These are phyloP conservation scores for Hypanus sabinus DNA, from an alignment of 2,113 vertebrate genomes.

Conservation along the genomic window DNA sequence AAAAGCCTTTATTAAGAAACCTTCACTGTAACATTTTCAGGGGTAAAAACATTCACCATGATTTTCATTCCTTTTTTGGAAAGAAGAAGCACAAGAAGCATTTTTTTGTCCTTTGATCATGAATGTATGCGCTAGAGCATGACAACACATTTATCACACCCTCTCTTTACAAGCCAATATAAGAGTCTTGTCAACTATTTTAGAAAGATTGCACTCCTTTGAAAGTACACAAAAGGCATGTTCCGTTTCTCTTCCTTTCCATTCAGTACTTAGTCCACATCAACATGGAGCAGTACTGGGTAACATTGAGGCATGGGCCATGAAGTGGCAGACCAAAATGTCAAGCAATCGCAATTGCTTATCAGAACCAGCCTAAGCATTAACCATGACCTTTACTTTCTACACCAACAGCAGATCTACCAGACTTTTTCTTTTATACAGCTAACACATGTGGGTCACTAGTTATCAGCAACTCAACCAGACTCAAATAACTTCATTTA, in stretches of 20 bases:
- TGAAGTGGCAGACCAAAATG: neutral
- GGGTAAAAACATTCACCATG: neutral
- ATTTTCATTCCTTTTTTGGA: neutral
- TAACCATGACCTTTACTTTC: neutral
- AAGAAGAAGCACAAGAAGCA: neutral
- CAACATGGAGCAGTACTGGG: neutral
- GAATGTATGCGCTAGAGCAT: neutral
- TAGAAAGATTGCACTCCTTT: neutral
- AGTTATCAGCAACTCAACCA: neutral
- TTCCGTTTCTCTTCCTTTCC: neutral
- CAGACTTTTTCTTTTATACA: too few relatives aligned
- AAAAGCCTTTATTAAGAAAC: neutral
- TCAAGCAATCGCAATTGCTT: neutral
- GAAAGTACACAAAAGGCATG: neutral
- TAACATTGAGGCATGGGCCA: neutral
- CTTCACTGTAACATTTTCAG: neutral
- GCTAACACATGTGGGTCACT: neutral
- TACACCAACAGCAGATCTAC: neutral
- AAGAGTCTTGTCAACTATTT: neutral
- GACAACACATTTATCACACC: neutral
- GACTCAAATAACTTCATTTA: too few relatives aligned
- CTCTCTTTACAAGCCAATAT: neutral
- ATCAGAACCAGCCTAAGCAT: neutral
- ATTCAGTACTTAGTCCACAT: neutral
- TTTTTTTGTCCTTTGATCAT: neutral